Evolutionary conservation across 2,888 invertebrate genomes (phyloP).

Genomic region (Philhelius pedissequus): DNA sequence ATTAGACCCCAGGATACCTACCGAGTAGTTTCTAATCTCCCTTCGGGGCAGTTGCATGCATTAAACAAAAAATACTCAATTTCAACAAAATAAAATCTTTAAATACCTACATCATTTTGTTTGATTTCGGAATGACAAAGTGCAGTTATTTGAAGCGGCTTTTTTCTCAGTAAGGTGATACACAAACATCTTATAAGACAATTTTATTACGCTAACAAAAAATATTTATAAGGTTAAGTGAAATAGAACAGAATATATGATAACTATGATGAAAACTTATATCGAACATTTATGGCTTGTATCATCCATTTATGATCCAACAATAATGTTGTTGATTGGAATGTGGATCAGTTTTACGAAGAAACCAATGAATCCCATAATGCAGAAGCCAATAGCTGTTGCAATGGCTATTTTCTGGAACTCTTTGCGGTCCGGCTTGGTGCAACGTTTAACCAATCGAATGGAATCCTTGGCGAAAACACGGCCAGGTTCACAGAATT

Average conservation of each 20-base stretch:
- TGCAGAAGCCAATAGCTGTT: conserved; percentile 99
- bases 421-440: conserved; percentile 99
- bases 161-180: neutral
- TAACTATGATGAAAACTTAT: conserved; percentile 55
- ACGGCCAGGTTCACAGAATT: conserved; percentile 95
- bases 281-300: conserved; percentile 33
- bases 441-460: conserved; percentile 98
- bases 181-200: neutral
- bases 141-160: neutral
- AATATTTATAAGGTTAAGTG: neutral
- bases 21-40: too few relatives aligned
- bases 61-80: neutral
- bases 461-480: conserved; percentile 99
- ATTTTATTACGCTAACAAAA: neutral
- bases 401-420: conserved; percentile 99
- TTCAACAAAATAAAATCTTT: neutral
- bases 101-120: neutral
- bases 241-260: conserved; percentile 16
- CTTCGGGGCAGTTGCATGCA: too few relatives aligned
- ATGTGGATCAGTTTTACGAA: conserved; percentile 99
- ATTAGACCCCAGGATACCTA: too few relatives aligned
- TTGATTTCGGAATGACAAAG: neutral
- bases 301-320: conserved; percentile 84
- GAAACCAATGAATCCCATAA: conserved; percentile 99
- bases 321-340: conserved; percentile 98